Evolutionary conservation across 2,113 vertebrate species (phyloP).

Genomic region (Propithecus coquereli): DNA sequence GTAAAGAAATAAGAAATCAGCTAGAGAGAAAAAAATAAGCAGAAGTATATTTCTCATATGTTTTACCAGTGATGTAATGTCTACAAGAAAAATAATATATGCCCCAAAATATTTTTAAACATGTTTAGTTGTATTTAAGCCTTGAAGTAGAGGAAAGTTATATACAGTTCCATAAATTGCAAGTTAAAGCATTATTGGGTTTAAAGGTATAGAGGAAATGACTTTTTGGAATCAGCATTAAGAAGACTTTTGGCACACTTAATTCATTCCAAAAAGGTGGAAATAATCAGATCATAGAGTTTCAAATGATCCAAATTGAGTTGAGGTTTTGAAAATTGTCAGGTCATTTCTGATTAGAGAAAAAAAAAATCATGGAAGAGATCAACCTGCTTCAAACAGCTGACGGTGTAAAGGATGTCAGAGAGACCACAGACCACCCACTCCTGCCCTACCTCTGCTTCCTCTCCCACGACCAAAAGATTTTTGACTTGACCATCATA

Average conservation of each 20-base stretch:
- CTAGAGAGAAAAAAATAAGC: neutral
- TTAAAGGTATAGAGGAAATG: neutral
- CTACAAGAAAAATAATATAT: neutral
- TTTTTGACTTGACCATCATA: neutral
- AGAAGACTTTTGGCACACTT: neutral
- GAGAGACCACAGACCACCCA: neutral
- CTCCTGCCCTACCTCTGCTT: neutral
- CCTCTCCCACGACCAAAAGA: neutral
- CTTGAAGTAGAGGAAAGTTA: neutral
- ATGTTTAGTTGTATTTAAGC: neutral
- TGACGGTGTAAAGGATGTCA: rapidly evolving
- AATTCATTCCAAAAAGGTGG: neutral
- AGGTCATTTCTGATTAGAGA: neutral
- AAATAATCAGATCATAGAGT: neutral
- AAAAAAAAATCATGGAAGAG: neutral
- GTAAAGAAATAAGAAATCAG: neutral
- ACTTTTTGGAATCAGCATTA: neutral
- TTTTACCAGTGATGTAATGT: neutral
- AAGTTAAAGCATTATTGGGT: neutral
- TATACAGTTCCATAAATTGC: neutral
- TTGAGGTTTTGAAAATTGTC: neutral
- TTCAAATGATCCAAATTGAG: neutral
- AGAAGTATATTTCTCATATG: neutral
- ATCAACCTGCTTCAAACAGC: neutral
- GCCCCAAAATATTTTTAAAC: neutral